Evolutionary conservation across 2,797 vertebrate species (phyloP), one percentile per base, ranked within the genome.

Genomic region (Sylvia borin): DNA sequence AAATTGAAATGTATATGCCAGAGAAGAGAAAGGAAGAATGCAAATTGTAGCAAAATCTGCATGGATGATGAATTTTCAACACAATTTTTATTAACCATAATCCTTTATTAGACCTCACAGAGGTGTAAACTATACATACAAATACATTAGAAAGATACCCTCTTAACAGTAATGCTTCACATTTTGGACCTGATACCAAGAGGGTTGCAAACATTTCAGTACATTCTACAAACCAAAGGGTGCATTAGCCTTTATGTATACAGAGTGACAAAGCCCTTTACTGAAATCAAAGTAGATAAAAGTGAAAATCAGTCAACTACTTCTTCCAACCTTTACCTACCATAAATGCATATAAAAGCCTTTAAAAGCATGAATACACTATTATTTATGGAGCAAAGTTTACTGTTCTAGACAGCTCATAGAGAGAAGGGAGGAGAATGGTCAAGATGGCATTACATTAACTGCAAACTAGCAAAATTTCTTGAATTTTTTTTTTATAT

Each of bases 51-150:
- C 50, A 81, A 92, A 84, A 42, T 84, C 27, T 72, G 14, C 26
- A 25, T 42, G 80, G 68, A 84, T 82, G 95, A 96, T 97, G 91
- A 96, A 96, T 92, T 92, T 94, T 96, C 96, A 98, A 96, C 95
- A 18, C 95, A 75, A 89, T 96, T 97, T 95, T 96, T 97, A 90
- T 96, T 97, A 98, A 96, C 93, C 95, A 96, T 97, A 97, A 96
- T 96, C 95, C 93, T 97, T 98, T 97, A 97, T 97, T 97, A 97
- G 93, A 97, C 96, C 95, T 97, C 96, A 96, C 89, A 97, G 96
- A 97, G 96, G 97, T 97, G 96, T 97, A 95, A 97, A 97, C 93
- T 98, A 88, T 96, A 87, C 96, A 95, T 95, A 97, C 96, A 98
- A 97, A 96, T 96, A 98, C 96, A 97, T 97, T 97, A 97, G 94